Evolutionary conservation across 2,888 invertebrate species (phyloP).

Genomic region (Trypoxylon attenuatum): DNA sequence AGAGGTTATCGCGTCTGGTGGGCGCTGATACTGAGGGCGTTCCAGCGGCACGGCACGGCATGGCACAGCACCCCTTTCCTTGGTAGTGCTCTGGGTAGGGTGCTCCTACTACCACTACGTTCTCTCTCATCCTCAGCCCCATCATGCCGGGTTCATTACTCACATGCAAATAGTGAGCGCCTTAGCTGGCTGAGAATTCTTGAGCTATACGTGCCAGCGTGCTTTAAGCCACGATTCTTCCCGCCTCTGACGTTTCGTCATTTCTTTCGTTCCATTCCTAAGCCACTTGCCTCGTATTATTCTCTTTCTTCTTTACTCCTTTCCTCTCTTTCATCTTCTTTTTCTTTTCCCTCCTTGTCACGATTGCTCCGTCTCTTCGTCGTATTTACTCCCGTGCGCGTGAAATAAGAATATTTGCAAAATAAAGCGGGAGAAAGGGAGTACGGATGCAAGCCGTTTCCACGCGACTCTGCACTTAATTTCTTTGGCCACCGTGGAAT

Average conservation of each 20-base stretch:
- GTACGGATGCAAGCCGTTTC: too few relatives aligned
- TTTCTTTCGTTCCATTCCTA: not conserved
- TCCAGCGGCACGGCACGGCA: too few relatives aligned
- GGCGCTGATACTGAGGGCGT: slow-evolving; percentile 55
- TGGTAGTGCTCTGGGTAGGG: slow-evolving; percentile 28
- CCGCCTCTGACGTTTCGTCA: not conserved
- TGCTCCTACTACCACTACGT: slow-evolving; percentile 15
- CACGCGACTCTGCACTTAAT: too few relatives aligned
- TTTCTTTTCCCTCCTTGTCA: not conserved
- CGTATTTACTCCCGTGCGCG: not conserved
- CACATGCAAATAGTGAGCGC: slow-evolving; percentile 50
- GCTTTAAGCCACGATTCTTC: slow-evolving; percentile 19
- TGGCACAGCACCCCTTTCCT: slow-evolving; percentile 19
- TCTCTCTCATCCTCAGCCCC: slow-evolving; percentile 46
- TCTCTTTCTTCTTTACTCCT: not conserved
- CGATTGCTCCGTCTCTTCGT: not conserved
- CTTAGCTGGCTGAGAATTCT: slow-evolving; percentile 8
- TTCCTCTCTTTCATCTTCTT: not conserved
- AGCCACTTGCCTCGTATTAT: too few relatives aligned
- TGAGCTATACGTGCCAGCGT: slow-evolving; percentile 4
- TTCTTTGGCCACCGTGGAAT: too few relatives aligned
- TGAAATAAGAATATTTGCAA: too few relatives aligned
- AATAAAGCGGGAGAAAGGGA: too few relatives aligned
- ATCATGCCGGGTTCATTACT: slow-evolving; percentile 55
- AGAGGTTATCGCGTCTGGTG: slow-evolving; percentile 64